Evolutionary conservation across 2,888 invertebrate species (phyloP).

Genomic region (Odontothrips loti): DNA sequence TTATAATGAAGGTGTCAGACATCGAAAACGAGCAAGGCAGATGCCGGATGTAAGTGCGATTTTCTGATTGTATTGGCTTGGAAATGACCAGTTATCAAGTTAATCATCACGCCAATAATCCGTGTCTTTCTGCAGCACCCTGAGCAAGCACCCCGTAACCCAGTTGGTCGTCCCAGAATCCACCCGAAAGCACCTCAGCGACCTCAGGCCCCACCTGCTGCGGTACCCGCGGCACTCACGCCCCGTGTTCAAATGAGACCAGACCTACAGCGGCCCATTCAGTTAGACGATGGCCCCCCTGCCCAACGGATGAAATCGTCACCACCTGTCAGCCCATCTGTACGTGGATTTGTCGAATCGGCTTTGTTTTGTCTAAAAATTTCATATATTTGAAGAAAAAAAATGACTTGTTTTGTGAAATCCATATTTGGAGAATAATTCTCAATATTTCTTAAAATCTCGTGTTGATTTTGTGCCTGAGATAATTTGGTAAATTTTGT

Average conservation of each 20-base stretch:
- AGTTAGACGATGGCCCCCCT: not conserved
- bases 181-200: not conserved
- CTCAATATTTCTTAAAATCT: too few relatives aligned
- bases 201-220: not conserved
- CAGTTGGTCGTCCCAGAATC: constrained; percentile 1
- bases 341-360: not conserved
- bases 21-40: not conserved
- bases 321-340: not conserved
- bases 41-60: not conserved
- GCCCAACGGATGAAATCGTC: not conserved
- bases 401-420: not conserved
- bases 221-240: not conserved
- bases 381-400: too few relatives aligned
- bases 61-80: too few relatives aligned
- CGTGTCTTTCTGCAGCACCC: not conserved
- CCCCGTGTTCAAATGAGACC: not conserved
- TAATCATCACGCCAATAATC: too few relatives aligned
- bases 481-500: not conserved
- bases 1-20: not conserved
- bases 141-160: not conserved
- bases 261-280: not conserved
- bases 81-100: too few relatives aligned
- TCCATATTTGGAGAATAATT: too few relatives aligned
- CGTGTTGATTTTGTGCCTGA: too few relatives aligned
- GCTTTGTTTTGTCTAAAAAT: not conserved